phyloP scores from a whole-genome alignment of 2,888 invertebrate species.

The Hecatera dysodea region DNA sequence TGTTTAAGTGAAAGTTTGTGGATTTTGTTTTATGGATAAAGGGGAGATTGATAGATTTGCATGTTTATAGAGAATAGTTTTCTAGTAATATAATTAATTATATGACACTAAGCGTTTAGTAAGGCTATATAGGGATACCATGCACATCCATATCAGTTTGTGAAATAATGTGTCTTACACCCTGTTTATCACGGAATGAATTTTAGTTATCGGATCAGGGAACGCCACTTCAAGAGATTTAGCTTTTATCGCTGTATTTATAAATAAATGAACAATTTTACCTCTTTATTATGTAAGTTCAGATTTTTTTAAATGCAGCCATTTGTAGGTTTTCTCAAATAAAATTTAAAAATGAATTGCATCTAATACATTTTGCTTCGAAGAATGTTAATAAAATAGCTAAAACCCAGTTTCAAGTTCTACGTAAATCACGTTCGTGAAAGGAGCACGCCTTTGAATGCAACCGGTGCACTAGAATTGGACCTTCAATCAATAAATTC shows the following conservation, averaged over 20 bases:
- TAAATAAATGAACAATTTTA: too few relatives aligned
- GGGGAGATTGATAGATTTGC: neutral
- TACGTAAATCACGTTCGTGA: constrained; percentile 7
- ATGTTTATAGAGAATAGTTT: neutral
- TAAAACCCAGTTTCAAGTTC: constrained; percentile 9
- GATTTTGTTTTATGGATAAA: neutral
- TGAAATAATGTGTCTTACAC: too few relatives aligned
- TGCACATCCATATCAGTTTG: too few relatives aligned
- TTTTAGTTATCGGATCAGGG: too few relatives aligned
- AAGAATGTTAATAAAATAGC: neutral
- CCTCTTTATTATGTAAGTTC: too few relatives aligned
- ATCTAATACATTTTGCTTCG: constrained; percentile 1
- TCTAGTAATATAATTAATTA: too few relatives aligned
- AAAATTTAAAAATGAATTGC: neutral
- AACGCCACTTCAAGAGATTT: too few relatives aligned
- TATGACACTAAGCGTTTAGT: too few relatives aligned
- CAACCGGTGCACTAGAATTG: constrained; percentile 1
- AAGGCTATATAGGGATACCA: too few relatives aligned
- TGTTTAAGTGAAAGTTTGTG: constrained; percentile 5
- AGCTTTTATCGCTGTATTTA: too few relatives aligned
- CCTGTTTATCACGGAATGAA: too few relatives aligned
- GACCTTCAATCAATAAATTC: constrained; percentile 43
- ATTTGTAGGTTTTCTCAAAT: neutral
- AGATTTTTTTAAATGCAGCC: neutral
- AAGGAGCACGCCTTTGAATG: constrained; percentile 24